Base-by-base conservation (phyloP, 2,797 vertebrate species). In the Oreonectes daqikongensis region DNA sequence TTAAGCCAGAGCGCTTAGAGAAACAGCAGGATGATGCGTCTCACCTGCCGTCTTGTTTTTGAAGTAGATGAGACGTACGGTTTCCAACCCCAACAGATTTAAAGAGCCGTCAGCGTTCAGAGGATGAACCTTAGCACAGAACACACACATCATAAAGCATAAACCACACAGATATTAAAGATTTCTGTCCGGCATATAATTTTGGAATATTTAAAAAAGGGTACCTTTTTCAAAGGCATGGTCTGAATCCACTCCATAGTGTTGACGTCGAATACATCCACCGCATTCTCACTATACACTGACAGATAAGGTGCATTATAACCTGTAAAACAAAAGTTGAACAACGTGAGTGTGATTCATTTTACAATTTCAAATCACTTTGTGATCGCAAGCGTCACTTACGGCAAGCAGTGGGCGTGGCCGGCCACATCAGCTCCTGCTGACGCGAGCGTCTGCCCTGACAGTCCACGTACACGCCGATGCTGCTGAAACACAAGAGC, bases 191-290 rank as follows among this genome's bases (percentile, higher is more conserved):
- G 20, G 20, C 11, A 32, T 22, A 67, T 46, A 11, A 9, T 32
- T 30, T 30, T 9, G 8, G 2, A 5, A 5, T 18, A 24, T 44
- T 26, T 35, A 2, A 35, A 15, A 55, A 79, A 11, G 18, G 26
- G 14, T 63, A 99, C 98, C 94, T 98, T 99, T 85, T 99, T 99
- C 42, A 99, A 93, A 32, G 97, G 96, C 81, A 99, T 94, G 78
- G 98, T 97, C 87, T 99, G 98, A 81, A 99, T 99, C 98, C 98
- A 99, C 83, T 99, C 98, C 96, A 99, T 99, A 69, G 96, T 98
- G 90, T 98, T 99, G 83, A 99, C 95, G 0, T 99, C 96, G 0
- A 98, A 99, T 82, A 99, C 90, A 81, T 99, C 98, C 20, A 99
- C 93, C 1, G 96, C 95, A 50, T 97, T 99, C 89, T 99, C 97